Base-by-base conservation (phyloP, 1,140 invertebrate genomes). In the Leguminivora glycinivorella region DNA sequence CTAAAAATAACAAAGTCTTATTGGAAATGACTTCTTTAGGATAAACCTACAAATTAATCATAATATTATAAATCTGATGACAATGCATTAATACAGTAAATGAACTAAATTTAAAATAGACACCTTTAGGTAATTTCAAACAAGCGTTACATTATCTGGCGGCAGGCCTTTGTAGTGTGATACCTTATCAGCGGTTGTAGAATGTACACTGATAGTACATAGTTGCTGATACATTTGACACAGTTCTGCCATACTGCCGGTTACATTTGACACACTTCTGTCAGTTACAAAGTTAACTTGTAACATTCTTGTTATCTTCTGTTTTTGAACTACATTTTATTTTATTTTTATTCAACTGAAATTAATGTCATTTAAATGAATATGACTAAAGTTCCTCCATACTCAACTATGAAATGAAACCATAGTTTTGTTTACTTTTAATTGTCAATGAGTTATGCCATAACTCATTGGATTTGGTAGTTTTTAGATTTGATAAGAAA, bases 251-350 rank as follows among this genome's bases (percentile, higher is more conserved):
- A n/a, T n/a, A n/a, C n/a, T n/a, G n/a, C n/a, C n/a, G n/a, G n/a
- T n/a, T 63, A 52, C 29, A 63, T 14, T 60, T 63, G 58, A 63
- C 58, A 63, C 58, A 63, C 26, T 63, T 63, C 7, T 26, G 56
- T 17, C 56, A 25, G 4, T 22, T 25, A 24, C 19, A 56, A 12
- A 1, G 0, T 34, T 10, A 34, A 34, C 31, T 34, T 14, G 34
- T 38, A 12, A 12, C 10, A 12, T 34, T 2, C 12, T 14, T 14
- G 10, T 3, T 38, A 38, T n/a, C n/a, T n/a, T n/a, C n/a, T n/a
- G n/a, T n/a, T n/a, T n/a, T n/a, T n/a, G n/a, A n/a, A n/a, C n/a
- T n/a, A n/a, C n/a, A n/a, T n/a, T n/a, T n/a, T n/a, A n/a, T n/a
- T n/a, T n/a, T n/a, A n/a, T n/a, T n/a, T n/a, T n/a, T n/a, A n/a